Percentiles rank a stretch among this genome's conserved stretches.
Evolutionary conservation across 2,113 vertebrate species (phyloP).

Genomic region (Gambusia affinis): DNA sequence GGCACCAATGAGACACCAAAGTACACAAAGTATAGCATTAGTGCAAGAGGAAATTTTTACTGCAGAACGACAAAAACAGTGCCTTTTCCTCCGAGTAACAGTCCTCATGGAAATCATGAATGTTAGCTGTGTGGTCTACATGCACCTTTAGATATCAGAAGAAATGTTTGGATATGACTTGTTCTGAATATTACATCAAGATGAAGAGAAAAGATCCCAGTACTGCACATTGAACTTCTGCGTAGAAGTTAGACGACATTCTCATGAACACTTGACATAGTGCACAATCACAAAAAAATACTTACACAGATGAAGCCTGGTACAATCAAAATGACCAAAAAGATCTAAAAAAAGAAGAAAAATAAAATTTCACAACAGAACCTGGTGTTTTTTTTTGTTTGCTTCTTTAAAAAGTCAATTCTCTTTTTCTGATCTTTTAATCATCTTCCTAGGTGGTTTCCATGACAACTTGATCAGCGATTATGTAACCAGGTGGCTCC

Average conservation of each 20-base stretch:
- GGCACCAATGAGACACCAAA: slow-evolving; percentile 37
- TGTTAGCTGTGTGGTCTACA: neutral
- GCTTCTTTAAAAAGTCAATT: slow-evolving; percentile 1
- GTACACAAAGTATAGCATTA: slow-evolving; percentile 11
- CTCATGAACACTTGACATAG: slow-evolving; percentile 24
- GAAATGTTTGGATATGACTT: slow-evolving; percentile 6
- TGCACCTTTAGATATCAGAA: neutral
- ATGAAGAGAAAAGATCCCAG: slow-evolving; percentile 54
- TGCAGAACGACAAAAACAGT: slow-evolving; percentile 9
- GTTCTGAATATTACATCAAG: slow-evolving; percentile 30
- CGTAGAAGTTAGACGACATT: slow-evolving; percentile 27
- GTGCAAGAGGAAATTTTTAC: slow-evolving; percentile 17
- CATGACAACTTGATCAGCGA: slow-evolving; percentile 11
- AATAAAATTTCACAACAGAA: slow-evolving; percentile 41
- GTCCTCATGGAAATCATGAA: neutral
- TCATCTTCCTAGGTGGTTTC: slow-evolving; percentile 16
- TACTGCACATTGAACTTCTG: slow-evolving; percentile 7
- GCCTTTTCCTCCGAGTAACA: neutral
- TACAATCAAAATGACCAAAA: slow-evolving; percentile 41
- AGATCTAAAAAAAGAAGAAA: slow-evolving; percentile 33
- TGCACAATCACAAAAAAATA: slow-evolving; percentile 58
- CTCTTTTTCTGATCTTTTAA: slow-evolving; percentile 9
- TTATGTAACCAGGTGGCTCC: slow-evolving; percentile 6
- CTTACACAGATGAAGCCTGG: slow-evolving; percentile 39
- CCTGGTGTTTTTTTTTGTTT: neutral